Evolutionary conservation across 2,888 invertebrate genomes (phyloP), one percentile per base, ranked within the genome.

Genomic region (Cheiracanthium punctorium): DNA sequence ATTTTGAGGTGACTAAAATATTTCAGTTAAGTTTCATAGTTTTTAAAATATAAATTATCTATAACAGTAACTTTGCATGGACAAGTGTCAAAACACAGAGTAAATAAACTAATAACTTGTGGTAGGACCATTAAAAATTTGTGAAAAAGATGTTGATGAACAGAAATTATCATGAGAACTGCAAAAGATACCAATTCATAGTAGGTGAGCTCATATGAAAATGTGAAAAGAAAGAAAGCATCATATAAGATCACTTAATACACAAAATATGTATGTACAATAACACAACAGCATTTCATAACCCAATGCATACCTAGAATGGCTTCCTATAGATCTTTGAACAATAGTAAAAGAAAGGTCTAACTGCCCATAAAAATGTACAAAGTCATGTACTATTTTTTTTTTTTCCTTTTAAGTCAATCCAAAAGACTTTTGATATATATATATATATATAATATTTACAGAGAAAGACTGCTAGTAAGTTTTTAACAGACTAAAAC

Each of bases 381-480:
- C 85, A 86, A 86, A 86, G 85, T 80, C 75, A 70, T 79, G 79
- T 86, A 73, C 85, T 86, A 86, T 71, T 80, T 80, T 75, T n/a
- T n/a, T n/a, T n/a, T n/a, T n/a, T n/a, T n/a, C n/a, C n/a, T n/a
- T n/a, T 86, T 75, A 86, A 86, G 85, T 86, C 85, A 86, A 80
- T 86, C 48, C 80, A 86, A 85, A 84, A 82, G 85, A 80, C 84
- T 86, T 80, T 86, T 86, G 80, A 76, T 86, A 86, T 86, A 75
- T 48, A 48, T 48, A 48, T 48, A 17, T 37, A 37, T 37, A 37
- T 48, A 48, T 48, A 48, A 24, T 58, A 58, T 58, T 17, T 86
- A 86, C 85, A 86, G 80, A 86, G 85, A 86, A 86, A 86, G 85
- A 86, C 80, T 80, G 80, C 85, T 86, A 86, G 80, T 86, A 86